phyloP scores from a whole-genome alignment of 2,888 invertebrate genomes.

The Pandemis corylana region DNA sequence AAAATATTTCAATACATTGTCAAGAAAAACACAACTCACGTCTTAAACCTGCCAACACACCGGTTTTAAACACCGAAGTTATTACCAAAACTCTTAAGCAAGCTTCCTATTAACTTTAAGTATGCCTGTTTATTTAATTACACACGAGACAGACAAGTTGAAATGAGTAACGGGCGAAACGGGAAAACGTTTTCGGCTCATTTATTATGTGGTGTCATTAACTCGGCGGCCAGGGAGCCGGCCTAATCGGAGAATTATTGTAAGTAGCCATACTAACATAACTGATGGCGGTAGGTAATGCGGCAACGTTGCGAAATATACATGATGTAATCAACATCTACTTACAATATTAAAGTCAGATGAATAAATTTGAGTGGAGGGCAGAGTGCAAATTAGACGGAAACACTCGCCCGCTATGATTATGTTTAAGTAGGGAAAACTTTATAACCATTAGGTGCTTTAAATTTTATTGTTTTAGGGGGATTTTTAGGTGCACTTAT shows the following conservation, averaged over 20 bases:
- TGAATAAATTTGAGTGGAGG: constrained; percentile 34
- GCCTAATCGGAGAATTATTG: constrained; percentile 38
- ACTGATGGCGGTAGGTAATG: constrained; percentile 22
- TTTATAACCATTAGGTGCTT: neutral
- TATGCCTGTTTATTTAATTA: constrained; percentile 37
- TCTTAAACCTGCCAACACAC: constrained; percentile 3
- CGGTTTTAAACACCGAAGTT: constrained; percentile 5
- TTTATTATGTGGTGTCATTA: constrained; percentile 42
- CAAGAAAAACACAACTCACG: neutral
- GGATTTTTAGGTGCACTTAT: neutral
- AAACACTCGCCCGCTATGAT: constrained; percentile 4
- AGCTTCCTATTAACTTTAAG: constrained; percentile 30
- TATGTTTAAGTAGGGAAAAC: neutral
- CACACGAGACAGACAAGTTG: constrained; percentile 38
- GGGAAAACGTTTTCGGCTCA: constrained; percentile 38
- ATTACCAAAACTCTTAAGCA: constrained; percentile 29
- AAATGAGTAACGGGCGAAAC: constrained; percentile 39
- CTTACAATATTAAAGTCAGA: constrained; percentile 35
- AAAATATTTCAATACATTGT: neutral
- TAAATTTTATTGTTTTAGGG: neutral
- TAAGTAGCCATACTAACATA: constrained; percentile 32
- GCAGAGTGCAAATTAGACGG: constrained; percentile 4
- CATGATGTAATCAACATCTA: constrained; percentile 37
- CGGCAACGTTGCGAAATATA: constrained; percentile 22
- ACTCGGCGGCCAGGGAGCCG: constrained; percentile 27